Percentiles rank a stretch among this genome's conserved stretches.
phyloP scores from a whole-genome alignment of 2,113 vertebrate genomes.

The Australoheros scitulus region DNA sequence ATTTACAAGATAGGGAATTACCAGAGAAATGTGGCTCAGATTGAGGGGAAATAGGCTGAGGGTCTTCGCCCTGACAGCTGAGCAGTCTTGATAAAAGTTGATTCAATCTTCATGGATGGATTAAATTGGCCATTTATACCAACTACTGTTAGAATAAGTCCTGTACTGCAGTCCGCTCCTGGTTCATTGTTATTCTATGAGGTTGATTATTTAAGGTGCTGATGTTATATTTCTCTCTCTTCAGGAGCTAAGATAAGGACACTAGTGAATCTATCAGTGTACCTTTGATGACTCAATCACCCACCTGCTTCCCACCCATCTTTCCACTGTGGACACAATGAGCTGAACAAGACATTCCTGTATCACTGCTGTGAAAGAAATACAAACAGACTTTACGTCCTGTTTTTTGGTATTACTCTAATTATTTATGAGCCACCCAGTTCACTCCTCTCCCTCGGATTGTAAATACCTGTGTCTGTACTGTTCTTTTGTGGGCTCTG shows the following conservation, averaged over 20 bases:
- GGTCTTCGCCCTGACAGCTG: neutral
- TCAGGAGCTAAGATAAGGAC: slow-evolving; percentile 83
- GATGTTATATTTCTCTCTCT: slow-evolving; percentile 25
- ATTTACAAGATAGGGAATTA: neutral
- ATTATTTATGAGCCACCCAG: slow-evolving; percentile 79
- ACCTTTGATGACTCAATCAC: slow-evolving; percentile 50
- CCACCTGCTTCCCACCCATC: slow-evolving; percentile 19
- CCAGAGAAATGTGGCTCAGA: neutral
- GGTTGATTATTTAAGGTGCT: neutral
- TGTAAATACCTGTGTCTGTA: slow-evolving; percentile 83
- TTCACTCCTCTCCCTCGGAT: slow-evolving; percentile 53
- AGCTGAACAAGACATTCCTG: slow-evolving; percentile 25
- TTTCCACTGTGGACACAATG: slow-evolving; percentile 37
- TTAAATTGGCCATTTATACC: neutral
- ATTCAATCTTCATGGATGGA: neutral
- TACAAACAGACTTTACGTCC: slow-evolving; percentile 58
- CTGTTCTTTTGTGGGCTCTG: slow-evolving; percentile 77
- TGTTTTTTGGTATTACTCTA: slow-evolving; percentile 65
- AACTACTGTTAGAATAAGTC: neutral
- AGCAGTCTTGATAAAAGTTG: neutral
- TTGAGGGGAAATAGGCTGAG: neutral
- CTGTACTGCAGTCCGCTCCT: neutral
- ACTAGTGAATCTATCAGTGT: slow-evolving; percentile 2
- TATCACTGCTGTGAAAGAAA: slow-evolving; percentile 63
- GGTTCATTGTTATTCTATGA: neutral